These are phyloP conservation scores for Calidris pygmaea DNA, from an alignment of 2,113 vertebrate genomes.

Conservation along the genomic window DNA sequence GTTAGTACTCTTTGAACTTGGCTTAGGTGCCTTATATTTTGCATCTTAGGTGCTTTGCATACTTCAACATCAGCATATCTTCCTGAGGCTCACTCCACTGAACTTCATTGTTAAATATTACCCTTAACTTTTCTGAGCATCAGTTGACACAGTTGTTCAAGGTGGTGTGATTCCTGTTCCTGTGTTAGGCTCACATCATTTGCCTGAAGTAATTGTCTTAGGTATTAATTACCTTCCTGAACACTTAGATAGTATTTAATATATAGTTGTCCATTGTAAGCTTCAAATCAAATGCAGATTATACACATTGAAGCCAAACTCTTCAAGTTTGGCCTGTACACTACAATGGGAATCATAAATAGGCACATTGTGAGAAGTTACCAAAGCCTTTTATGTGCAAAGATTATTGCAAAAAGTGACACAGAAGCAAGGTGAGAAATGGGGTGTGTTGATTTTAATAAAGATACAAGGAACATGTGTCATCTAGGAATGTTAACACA, in stretches of 20 bases:
- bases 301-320: not conserved
- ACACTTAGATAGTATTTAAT: not conserved
- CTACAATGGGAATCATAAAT: not conserved
- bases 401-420: not conserved
- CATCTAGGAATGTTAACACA: not conserved
- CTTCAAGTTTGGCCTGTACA: not conserved
- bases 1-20: not conserved
- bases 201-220: not conserved
- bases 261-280: not conserved
- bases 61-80: not conserved
- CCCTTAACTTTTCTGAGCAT: not conserved
- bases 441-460: conserved; percentile 20
- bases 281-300: not conserved
- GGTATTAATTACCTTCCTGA: not conserved
- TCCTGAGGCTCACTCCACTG: not conserved
- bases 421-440: not conserved
- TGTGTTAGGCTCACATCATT: not conserved
- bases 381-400: not conserved
- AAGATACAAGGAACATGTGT: not conserved
- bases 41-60: not conserved
- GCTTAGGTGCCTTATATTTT: not conserved
- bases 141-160: not conserved
- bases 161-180: not conserved
- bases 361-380: not conserved
- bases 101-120: not conserved